Base-by-base conservation (phyloP, 2,888 invertebrate genomes). In the Osmoderma eremita region DNA sequence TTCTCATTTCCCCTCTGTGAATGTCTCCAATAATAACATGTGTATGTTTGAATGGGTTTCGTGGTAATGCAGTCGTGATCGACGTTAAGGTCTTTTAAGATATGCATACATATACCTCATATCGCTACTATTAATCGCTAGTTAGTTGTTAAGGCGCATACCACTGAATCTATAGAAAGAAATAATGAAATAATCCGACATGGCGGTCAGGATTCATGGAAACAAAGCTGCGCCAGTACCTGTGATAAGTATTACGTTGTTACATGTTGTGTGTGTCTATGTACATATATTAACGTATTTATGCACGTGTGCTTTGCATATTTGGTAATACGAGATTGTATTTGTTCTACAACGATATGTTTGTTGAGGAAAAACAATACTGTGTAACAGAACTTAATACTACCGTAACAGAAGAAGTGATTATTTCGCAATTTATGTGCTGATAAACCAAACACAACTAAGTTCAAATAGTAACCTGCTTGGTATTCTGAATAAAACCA, bases 1-100 rank as follows among this genome's bases (percentile, higher is more conserved):
- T 49, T 12, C 20, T 53, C 38, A 12, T 30, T 50, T 30, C 15
- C 13, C 24, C 39, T 53, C 49, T 67, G 38, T 54, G 53, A 63
- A 56, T 67, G 67, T 41, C 39, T 63, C 49, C 50, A 56, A 67
- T 63, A 63, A 67, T 63, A 67, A 54, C 67, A 56, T 53, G 56
- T 67, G 15, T 45, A 42, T 45, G 45, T 61, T 45, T 56, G 49
- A 63, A 56, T 63, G 36, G 67, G 18, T 48, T 53, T 56, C 63
- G 67, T 67, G 63, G 48, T 63, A 63, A 67, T 56, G 63, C 51
- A 53, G 45, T 63, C 67, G 62, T 67, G 67, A 67, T 67, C 67
- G 45, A 53, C 50, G 42, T 53, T 30, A 49, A 67, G 58, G 65
- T 24, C 66, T 63, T 63, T 63, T 45, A 45, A 61, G 58, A 48